Base-by-base conservation (phyloP, 1,140 invertebrate genomes). In the Brachionus angularis region DNA sequence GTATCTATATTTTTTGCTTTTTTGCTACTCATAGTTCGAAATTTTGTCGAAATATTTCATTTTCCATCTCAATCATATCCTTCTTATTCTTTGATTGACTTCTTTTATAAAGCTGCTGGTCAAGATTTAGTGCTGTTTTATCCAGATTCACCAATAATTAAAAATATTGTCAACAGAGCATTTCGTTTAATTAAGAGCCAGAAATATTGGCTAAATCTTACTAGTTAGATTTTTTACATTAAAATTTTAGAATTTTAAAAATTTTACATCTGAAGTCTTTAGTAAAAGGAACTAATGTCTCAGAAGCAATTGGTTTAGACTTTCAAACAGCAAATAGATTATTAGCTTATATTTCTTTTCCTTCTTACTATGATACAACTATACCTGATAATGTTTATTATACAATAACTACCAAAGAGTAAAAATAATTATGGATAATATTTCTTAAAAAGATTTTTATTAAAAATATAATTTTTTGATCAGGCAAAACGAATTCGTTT, bases 241-340 rank as follows among this genome's bases (percentile, higher is more conserved):
- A 18, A 16, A 58, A 39, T 1, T 67, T 46, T 50, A 3, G 1
- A 31, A 50, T 1, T 27, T 8, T 16, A 46, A 2, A 4, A 3
- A 18, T 31, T 52, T 27, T 52, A 27, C 8, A 3, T 2, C 23
- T 67, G 21, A 47, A 29, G 14, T 64, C 44, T 44, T 14, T 16
- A 67, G 62, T 67, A 21, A 39, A 67, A 67, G 62, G 62, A 27
- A 67, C 62, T 8, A 67, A 67, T 34, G 62, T 34, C 3, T 67
- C 62, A 1, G 23, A 67, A 21, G 18, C 44, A 23, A 47, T 21
- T 12, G 29, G 47, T 46, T 36, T 67, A 14, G 44, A 67, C 29
- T 33, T 16, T 47, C 31, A 34, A 18, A 27, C 47, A 34, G 47
- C 42, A 12, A 67, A 67, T 25, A 47, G 39, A 34, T 27, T 67